A percentile compares a stretch with the other conserved stretches of the same genome.
These are phyloP conservation scores for Dinocampus coccinellae DNA, from an alignment of 2,888 invertebrate genomes.

Conservation along the genomic window DNA sequence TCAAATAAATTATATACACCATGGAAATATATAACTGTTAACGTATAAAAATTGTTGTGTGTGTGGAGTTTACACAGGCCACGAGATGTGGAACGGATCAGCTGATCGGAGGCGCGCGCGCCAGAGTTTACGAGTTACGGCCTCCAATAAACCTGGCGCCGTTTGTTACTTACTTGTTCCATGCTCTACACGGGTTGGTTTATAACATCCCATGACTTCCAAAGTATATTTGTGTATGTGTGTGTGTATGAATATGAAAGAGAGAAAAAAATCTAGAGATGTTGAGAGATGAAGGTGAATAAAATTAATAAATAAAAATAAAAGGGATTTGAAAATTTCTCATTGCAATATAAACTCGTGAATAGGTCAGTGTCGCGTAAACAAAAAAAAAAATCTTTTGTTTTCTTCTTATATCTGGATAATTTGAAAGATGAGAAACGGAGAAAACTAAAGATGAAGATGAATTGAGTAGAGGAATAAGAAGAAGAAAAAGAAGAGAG, in stretches of 20 bases:
- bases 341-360: too few species aligned
- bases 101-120: slow-evolving; percentile 69
- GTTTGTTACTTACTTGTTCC: slow-evolving; percentile 59
- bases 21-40: slow-evolving; percentile 38
- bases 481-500: too few species aligned
- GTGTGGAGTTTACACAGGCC: too few species aligned
- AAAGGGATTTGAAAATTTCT: neutral
- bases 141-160: slow-evolving; percentile 68
- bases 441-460: too few species aligned
- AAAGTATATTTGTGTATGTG: slow-evolving; percentile 31
- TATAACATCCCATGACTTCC: slow-evolving; percentile 45
- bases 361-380: slow-evolving; percentile 25
- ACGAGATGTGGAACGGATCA: slow-evolving; percentile 69
- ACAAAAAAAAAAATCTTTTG: too few species aligned
- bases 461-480: too few species aligned
- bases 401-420: too few species aligned
- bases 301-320: neutral
- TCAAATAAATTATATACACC: neutral
- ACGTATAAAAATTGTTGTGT: slow-evolving; percentile 44
- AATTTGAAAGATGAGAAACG: too few species aligned
- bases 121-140: slow-evolving; percentile 69
- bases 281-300: too few species aligned
- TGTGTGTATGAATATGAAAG: neutral
- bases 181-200: slow-evolving; percentile 59
- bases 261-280: neutral